Conservation (phyloP, 2,797 vertebrate species). For the Arctocebus calabarensis region DNA sequence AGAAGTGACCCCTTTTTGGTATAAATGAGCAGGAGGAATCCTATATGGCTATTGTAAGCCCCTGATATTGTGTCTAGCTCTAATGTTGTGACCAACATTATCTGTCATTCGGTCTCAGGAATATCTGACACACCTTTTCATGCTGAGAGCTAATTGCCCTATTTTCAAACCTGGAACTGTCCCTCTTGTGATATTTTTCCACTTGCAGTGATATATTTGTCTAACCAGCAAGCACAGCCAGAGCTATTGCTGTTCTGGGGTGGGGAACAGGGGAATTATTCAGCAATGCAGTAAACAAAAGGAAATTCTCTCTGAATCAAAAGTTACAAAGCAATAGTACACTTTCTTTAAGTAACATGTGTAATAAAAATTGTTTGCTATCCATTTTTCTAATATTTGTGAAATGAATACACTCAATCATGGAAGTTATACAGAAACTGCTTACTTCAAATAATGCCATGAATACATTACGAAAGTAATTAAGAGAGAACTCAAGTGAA, state of each 20-base stretch:
- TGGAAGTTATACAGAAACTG: constrained; percentile 84
- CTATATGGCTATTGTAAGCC: neutral
- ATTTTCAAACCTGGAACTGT: constrained; percentile 67
- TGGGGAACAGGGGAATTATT: constrained; percentile 4
- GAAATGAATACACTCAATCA: constrained; percentile 86
- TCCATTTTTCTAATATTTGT: constrained; percentile 84
- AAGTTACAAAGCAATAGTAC: constrained; percentile 78
- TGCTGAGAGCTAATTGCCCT: constrained; percentile 73
- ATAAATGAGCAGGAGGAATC: neutral
- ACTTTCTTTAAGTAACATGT: constrained; percentile 80
- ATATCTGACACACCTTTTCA: constrained; percentile 70
- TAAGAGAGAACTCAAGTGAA: constrained; percentile 80
- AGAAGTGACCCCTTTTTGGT: neutral
- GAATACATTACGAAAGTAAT: constrained; percentile 85
- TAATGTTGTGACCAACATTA: constrained; percentile 12
- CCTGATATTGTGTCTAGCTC: neutral
- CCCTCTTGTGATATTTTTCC: constrained; percentile 71
- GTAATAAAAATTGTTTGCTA: constrained; percentile 85
- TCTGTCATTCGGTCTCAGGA: constrained; percentile 59
- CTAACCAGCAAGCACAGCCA: constrained; percentile 61
- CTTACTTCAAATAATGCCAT: constrained; percentile 82
- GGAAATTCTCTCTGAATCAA: constrained; percentile 79
- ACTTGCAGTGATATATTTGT: constrained; percentile 67
- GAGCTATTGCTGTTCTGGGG: constrained; percentile 13
- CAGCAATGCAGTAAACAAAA: constrained; percentile 65